These are phyloP conservation scores for Andrena camellia DNA, from an alignment of 2,888 invertebrate genomes.

Conservation along the genomic window DNA sequence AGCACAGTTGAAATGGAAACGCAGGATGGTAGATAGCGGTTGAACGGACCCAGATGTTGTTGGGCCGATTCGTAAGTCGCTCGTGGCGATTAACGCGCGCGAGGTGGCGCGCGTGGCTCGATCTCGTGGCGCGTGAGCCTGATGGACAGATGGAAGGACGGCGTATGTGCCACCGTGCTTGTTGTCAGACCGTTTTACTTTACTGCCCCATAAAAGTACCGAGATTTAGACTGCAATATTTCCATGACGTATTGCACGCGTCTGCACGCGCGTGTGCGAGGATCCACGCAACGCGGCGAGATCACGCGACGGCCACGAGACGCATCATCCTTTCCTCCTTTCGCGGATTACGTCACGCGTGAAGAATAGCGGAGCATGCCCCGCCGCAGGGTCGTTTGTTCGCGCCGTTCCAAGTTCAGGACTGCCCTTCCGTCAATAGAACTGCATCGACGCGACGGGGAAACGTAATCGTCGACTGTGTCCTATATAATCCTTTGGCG, in stretches of 20 bases:
- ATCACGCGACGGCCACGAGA: constrained; percentile 57
- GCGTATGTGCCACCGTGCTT: constrained; percentile 76
- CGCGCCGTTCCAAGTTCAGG: background rate
- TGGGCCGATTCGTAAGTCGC: constrained; percentile 30
- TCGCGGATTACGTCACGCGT: constrained; percentile 46
- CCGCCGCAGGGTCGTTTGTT: constrained; percentile 9
- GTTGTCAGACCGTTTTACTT: constrained; percentile 85
- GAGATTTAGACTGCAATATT: constrained; percentile 84
- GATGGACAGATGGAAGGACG: constrained; percentile 71
- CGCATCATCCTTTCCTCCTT: constrained; percentile 57
- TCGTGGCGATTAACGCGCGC: constrained; percentile 45
- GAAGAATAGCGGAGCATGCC: constrained; percentile 4
- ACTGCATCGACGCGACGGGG: background rate
- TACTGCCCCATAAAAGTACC: constrained; percentile 84
- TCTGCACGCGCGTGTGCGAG: constrained; percentile 27
- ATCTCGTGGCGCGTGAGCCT: constrained; percentile 56
- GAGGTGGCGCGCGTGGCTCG: constrained; percentile 54
- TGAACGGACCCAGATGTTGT: background rate
- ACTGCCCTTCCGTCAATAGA: background rate
- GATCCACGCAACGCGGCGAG: constrained; percentile 23
- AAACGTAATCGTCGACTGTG: background rate
- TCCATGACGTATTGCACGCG: constrained; percentile 80
- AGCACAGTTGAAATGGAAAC: background rate
- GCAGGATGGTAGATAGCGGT: background rate
- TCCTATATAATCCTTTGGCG: too few relatives aligned